Conservation (phyloP, 1,140 invertebrate genomes). For the Solen grandis region DNA sequence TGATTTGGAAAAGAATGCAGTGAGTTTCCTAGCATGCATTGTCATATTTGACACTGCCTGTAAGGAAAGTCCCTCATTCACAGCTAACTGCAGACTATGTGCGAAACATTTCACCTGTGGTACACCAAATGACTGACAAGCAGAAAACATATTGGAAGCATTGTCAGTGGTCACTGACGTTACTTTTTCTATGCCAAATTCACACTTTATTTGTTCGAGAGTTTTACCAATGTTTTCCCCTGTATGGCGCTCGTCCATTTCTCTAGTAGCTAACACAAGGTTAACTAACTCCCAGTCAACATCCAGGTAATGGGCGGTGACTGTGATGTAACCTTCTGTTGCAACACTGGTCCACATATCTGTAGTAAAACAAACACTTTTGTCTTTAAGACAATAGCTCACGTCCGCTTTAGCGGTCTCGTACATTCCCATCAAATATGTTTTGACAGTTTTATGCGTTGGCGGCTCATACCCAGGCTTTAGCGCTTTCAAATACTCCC, state of each 20-base stretch:
- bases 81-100: conserved; percentile 22
- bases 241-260: conserved; percentile 16
- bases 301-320: conserved; percentile 35
- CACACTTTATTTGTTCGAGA: not conserved
- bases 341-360: conserved; percentile 28
- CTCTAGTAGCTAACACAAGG: conserved; percentile 6
- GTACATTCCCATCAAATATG: no score
- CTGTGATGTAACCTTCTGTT: conserved; percentile 12
- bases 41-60: conserved; percentile 2
- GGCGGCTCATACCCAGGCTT: no score
- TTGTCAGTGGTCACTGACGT: conserved; percentile 4
- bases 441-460: no score
- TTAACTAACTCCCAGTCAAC: conserved; percentile 13
- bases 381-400: conserved; percentile 1
- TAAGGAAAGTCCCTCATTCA: not conserved
- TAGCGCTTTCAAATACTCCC: no score
- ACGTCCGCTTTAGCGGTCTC: conserved; percentile 72
- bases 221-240: conserved; percentile 9
- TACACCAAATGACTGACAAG: not conserved
- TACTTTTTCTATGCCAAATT: conserved; percentile 6
- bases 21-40: not conserved
- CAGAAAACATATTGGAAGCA: conserved; percentile 29
- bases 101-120: not conserved
- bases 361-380: conserved; percentile 15
- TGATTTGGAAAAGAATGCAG: conserved; percentile 19